Base-by-base conservation (phyloP, 2,797 vertebrate genomes). In the Anguilla pacifica region DNA sequence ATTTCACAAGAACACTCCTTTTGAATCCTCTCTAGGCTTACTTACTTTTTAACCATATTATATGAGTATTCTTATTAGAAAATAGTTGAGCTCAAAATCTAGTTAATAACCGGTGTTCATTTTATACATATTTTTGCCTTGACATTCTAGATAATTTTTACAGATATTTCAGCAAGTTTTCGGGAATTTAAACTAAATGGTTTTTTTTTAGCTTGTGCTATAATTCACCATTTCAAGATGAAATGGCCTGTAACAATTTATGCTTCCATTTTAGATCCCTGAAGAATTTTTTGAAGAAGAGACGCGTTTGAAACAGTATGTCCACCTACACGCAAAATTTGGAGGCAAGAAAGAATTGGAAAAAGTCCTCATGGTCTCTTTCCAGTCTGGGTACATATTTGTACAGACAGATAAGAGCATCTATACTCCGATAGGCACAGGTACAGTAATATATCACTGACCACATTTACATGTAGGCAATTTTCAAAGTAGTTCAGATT, bases 331-430 rank as follows among this genome's bases (percentile, higher is more conserved):
- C 72, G 92, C 91, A 17, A 39, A 87, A 0, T 92, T 92, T 89
- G 88, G 87, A 4, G 2, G 4, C 7, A 6, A 61, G 0, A 7
- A 3, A 0, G 0, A 19, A 9, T 59, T 92, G 43, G 92, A 92
- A 83, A 91, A 92, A 87, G 89, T 90, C 64, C 84, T 90, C 9
- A 59, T 92, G 61, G 35, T 91, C 25, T 93, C 91, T 2, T 91
- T 91, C 51, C 90, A 91, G 61, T 87, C 91, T 77, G 91, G 92
- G 2, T 93, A 90, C 86, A 90, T 92, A 53, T 92, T 93, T 46
- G 28, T 91, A 1, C 92, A 93, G 64, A 93, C 92, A 6, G 92
- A 92, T 88, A 93, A 93, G 43, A 86, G 90, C 88, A 91, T 92
- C 67, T 92, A 91, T 87, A 91, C 91, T 17, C 89, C 92, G 9